A percentile compares a stretch with the other conserved stretches of the same genome.
Conservation (phyloP, 2,888 invertebrate genomes). For the Sympetrum striolatum region DNA sequence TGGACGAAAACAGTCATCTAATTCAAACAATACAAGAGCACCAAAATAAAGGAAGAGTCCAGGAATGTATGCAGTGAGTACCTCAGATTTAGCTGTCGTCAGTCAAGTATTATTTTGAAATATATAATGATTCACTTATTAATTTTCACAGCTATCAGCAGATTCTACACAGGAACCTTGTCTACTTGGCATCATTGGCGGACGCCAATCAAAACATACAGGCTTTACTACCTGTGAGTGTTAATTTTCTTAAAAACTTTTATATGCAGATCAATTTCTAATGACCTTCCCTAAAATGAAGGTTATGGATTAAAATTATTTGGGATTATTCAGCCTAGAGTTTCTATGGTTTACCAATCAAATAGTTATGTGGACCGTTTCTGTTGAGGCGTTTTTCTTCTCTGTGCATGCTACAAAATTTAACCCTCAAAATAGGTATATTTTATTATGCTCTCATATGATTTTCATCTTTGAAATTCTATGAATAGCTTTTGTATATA, state of each 20-base stretch:
- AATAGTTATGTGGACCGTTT: too few species aligned
- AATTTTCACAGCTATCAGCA: slow-evolving; percentile 76
- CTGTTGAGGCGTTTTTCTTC: too few species aligned
- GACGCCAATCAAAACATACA: slow-evolving; percentile 95
- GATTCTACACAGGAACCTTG: slow-evolving; percentile 91
- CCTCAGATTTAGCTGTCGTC: not conserved
- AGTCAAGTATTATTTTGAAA: not conserved
- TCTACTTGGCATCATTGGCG: slow-evolving; percentile 95
- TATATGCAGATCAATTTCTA: too few species aligned
- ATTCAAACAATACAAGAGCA: slow-evolving; percentile 97
- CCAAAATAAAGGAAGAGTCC: slow-evolving; percentile 92
- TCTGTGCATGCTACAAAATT: too few species aligned
- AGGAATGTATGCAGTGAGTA: slow-evolving; percentile 87
- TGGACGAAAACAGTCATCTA: slow-evolving; percentile 96
- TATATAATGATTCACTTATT: not conserved
- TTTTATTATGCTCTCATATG: too few species aligned
- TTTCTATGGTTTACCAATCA: too few species aligned
- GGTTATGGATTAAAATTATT: too few species aligned
- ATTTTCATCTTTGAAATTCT: too few species aligned
- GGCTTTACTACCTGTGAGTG: slow-evolving; percentile 82
- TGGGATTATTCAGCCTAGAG: too few species aligned
- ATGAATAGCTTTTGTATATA: too few species aligned
- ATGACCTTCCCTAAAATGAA: too few species aligned
- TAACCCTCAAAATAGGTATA: too few species aligned
- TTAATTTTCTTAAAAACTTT: not conserved